Evolutionary conservation across 2,113 vertebrate genomes (phyloP).

Genomic region (Psilopsiagon aurifrons): DNA sequence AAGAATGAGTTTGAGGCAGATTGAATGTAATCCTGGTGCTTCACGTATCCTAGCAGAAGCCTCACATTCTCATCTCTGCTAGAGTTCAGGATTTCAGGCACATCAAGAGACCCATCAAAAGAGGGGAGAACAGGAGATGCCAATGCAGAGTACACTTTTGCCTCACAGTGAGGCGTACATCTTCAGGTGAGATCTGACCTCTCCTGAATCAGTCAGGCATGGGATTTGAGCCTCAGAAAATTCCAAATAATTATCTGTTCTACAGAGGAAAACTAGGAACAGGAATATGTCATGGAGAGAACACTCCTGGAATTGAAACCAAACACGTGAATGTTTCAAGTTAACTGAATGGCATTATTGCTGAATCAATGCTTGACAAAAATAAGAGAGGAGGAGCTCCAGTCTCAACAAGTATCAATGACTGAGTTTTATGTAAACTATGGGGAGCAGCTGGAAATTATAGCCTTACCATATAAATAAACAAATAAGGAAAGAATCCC

Average conservation of each 20-base stretch:
- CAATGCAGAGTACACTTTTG: not conserved
- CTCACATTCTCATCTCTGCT: not conserved
- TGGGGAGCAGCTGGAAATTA: not conserved
- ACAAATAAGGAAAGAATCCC: not conserved
- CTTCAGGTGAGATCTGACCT: not conserved
- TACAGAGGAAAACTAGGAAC: not conserved
- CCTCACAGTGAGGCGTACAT: not conserved
- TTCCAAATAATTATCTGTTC: not conserved
- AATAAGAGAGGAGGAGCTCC: not conserved
- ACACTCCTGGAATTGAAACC: not conserved
- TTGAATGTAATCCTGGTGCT: not conserved
- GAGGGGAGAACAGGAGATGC: not conserved
- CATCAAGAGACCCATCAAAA: not conserved
- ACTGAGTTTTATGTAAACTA: not conserved
- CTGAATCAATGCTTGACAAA: not conserved
- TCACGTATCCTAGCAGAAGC: not conserved
- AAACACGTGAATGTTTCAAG: not conserved
- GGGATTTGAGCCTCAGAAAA: not conserved
- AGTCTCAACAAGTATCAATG: not conserved
- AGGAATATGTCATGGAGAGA: not conserved
- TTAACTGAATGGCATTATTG: not conserved
- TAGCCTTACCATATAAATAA: not conserved
- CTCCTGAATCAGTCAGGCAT: not conserved
- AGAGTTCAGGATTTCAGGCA: not conserved
- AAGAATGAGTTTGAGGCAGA: not conserved